Evolutionary conservation across 2,888 invertebrate genomes (phyloP).

Genomic region (Drosophila sordidula): DNA sequence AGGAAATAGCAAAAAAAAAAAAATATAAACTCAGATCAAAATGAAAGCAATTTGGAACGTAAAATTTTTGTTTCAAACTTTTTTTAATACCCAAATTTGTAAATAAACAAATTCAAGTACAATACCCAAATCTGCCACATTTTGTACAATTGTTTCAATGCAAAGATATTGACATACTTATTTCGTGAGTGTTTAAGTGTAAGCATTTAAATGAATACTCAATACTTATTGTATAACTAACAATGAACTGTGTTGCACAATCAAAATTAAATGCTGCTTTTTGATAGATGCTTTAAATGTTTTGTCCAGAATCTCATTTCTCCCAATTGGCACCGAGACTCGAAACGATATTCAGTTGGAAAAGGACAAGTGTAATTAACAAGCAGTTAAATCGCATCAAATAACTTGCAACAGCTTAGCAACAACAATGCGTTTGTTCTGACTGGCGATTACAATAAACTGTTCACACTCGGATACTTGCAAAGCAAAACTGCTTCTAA

Average conservation of each 20-base stretch:
- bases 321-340: not conserved
- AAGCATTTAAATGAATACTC: not conserved
- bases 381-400: conserved; percentile 42
- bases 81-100: too few relatives aligned
- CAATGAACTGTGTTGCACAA: not conserved
- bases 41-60: too few relatives aligned
- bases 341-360: conserved; percentile 3
- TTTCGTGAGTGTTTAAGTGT: not conserved
- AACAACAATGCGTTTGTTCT: conserved; percentile 14
- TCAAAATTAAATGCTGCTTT: not conserved
- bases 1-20: too few relatives aligned
- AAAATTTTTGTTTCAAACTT: too few relatives aligned
- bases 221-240: not conserved
- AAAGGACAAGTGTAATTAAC: conserved; percentile 41
- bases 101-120: too few relatives aligned
- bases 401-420: conserved; percentile 21
- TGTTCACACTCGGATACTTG: conserved; percentile 55
- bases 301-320: not conserved
- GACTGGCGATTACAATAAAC: conserved; percentile 70
- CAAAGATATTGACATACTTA: not conserved
- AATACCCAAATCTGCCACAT: too few relatives aligned
- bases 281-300: not conserved
- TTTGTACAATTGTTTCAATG: too few relatives aligned
- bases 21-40: too few relatives aligned
- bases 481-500: conserved; percentile 29